Conservation (phyloP, 2,113 vertebrate species). For the Festucalex cinctus region DNA sequence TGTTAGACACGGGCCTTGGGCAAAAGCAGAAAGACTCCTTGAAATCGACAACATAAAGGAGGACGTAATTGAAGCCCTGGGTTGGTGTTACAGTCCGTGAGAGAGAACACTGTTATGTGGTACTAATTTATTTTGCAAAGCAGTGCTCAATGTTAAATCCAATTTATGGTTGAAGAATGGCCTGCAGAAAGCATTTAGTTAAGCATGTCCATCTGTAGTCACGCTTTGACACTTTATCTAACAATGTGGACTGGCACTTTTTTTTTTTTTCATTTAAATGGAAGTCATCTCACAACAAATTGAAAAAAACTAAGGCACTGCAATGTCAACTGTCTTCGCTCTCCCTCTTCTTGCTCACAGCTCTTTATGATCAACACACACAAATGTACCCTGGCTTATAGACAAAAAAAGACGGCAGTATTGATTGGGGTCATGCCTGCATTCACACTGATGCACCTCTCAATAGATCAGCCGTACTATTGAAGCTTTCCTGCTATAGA, state of each 20-base stretch:
- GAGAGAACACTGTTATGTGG: constrained; percentile 28
- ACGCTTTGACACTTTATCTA: constrained; percentile 20
- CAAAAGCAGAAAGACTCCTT: constrained; percentile 36
- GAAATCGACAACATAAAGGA: constrained; percentile 28
- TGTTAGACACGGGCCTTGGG: constrained; percentile 38
- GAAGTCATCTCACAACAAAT: constrained; percentile 20
- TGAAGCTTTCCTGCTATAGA: constrained; percentile 40
- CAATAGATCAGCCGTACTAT: constrained; percentile 67
- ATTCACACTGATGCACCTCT: constrained; percentile 59
- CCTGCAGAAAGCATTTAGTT: constrained; percentile 35
- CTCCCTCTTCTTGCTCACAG: constrained; percentile 38
- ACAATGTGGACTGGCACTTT: constrained; percentile 23
- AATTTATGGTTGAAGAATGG: constrained; percentile 34
- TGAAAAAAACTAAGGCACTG: constrained; percentile 29
- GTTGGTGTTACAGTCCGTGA: constrained; percentile 44
- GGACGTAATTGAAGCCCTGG: constrained; percentile 44
- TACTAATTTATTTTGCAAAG: constrained; percentile 37
- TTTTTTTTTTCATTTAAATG: constrained; percentile 18
- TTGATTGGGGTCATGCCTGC: constrained; percentile 57
- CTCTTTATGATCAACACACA: constrained; percentile 37
- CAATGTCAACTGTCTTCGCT: constrained; percentile 51
- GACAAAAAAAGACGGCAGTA: constrained; percentile 66
- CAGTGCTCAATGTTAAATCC: constrained; percentile 47
- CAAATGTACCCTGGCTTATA: constrained; percentile 68
- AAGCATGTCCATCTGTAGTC: constrained; percentile 25